Conservation (phyloP, 92 coral and sea anemone species). For the Diadumene lineata region DNA sequence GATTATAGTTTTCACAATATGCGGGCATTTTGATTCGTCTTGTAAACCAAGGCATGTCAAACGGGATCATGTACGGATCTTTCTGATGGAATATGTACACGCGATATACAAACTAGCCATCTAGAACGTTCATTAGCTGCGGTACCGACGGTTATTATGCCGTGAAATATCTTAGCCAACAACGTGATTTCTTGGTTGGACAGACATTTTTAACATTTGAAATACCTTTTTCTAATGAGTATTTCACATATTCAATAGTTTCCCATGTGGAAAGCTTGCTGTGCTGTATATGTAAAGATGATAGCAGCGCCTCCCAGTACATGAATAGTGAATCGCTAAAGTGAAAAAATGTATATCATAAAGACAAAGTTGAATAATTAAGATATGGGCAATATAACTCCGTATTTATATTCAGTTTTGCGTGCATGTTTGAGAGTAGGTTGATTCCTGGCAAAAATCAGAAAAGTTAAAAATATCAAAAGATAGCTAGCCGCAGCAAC, state of each 20-base stretch:
- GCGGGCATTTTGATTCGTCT: background rate
- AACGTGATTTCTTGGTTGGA: background rate
- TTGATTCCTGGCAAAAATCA: too few relatives aligned
- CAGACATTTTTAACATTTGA: background rate
- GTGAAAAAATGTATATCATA: background rate
- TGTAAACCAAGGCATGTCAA: too few relatives aligned
- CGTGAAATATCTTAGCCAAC: too few relatives aligned
- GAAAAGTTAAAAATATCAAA: too few relatives aligned
- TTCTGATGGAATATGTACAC: too few relatives aligned
- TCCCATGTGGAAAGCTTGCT: constrained; percentile 69
- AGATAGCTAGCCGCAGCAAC: too few relatives aligned
- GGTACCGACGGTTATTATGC: background rate
- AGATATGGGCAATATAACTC: too few relatives aligned
- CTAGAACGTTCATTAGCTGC: too few relatives aligned
- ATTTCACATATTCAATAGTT: constrained; percentile 67
- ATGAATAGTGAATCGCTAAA: constrained; percentile 11
- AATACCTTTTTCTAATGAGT: constrained; percentile 61
- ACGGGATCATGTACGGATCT: too few relatives aligned
- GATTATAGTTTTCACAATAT: background rate
- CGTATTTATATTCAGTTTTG: background rate
- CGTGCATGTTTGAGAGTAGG: too few relatives aligned
- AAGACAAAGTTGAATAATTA: too few relatives aligned
- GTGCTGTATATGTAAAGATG: constrained; percentile 53
- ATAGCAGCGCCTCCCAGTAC: constrained; percentile 76
- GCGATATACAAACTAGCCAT: too few relatives aligned